These are phyloP conservation scores for Chironomus tentans DNA, from an alignment of 2,888 invertebrate species.

Conservation along the genomic window DNA sequence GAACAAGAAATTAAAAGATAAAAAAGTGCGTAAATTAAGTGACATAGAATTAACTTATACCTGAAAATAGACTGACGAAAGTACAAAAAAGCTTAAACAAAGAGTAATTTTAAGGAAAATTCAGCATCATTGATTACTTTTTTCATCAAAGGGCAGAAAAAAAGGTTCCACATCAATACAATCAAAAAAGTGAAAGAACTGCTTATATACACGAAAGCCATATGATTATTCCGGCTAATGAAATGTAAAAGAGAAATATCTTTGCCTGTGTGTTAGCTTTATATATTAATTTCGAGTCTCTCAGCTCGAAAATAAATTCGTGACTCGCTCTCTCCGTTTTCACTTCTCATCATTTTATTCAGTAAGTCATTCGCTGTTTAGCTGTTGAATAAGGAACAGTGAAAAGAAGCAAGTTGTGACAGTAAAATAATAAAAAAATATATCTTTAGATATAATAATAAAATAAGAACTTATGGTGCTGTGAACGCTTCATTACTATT, in stretches of 20 bases:
- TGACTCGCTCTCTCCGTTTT: background rate
- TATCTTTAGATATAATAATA: background rate
- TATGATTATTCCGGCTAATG: background rate
- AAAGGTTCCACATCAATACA: too few relatives aligned
- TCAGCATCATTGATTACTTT: too few relatives aligned
- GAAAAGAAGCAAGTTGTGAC: background rate
- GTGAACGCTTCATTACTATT: background rate
- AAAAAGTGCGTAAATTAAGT: too few relatives aligned
- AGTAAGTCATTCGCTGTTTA: background rate
- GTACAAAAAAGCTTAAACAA: background rate
- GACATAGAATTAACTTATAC: background rate
- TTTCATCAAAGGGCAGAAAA: too few relatives aligned
- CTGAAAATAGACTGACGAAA: background rate
- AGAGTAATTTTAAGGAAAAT: background rate
- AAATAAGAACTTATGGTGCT: background rate
- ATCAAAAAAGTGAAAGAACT: too few relatives aligned
- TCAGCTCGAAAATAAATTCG: background rate
- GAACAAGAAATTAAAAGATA: background rate
- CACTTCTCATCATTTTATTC: background rate
- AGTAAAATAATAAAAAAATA: background rate
- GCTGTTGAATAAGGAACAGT: background rate
- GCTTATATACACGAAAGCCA: background rate
- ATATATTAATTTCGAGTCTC: background rate
- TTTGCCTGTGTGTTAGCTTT: background rate
- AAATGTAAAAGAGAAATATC: too few relatives aligned